Percentiles rank a stretch among this genome's conserved stretches.
phyloP scores from a whole-genome alignment of 1,140 invertebrate species.

The Pseudomyrmex cubaensis region DNA sequence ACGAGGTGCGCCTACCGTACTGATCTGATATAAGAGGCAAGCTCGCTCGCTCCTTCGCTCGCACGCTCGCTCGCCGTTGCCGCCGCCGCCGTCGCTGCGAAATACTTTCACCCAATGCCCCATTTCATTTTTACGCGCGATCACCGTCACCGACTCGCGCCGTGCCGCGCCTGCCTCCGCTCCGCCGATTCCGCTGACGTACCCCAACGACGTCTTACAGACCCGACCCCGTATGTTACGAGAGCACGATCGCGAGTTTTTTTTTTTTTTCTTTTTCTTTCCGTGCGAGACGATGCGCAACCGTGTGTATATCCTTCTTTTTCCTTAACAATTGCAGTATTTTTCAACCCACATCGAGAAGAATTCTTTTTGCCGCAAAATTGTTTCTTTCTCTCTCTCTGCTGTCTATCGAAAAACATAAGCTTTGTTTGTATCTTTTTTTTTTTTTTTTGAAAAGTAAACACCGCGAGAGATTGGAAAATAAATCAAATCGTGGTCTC shows the following conservation, averaged over 20 bases:
- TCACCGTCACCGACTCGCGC: slow-evolving; percentile 56
- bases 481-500: no score
- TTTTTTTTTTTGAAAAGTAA: no score
- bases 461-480: no score
- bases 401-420: no score
- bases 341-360: no score
- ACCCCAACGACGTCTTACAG: slow-evolving; percentile 13
- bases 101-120: slow-evolving; percentile 85
- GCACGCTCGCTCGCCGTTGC: slow-evolving; percentile 52
- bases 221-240: slow-evolving; percentile 25
- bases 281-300: slow-evolving; percentile 2
- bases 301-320: no score
- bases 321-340: no score
- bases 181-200: background rate
- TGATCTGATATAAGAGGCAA: slow-evolving; percentile 78
- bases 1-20: slow-evolving; percentile 70
- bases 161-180: slow-evolving; percentile 50
- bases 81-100: slow-evolving; percentile 69
- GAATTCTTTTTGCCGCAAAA: no score
- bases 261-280: background rate
- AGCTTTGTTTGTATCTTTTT: no score
- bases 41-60: slow-evolving; percentile 22
- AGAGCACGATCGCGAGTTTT: slow-evolving; percentile 23
- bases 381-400: no score
- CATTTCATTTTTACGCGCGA: slow-evolving; percentile 84